Percentiles rank a stretch among this genome's conserved stretches.
Evolutionary conservation across 2,113 vertebrate species (phyloP).

Genomic region (Clarias gariepinus): DNA sequence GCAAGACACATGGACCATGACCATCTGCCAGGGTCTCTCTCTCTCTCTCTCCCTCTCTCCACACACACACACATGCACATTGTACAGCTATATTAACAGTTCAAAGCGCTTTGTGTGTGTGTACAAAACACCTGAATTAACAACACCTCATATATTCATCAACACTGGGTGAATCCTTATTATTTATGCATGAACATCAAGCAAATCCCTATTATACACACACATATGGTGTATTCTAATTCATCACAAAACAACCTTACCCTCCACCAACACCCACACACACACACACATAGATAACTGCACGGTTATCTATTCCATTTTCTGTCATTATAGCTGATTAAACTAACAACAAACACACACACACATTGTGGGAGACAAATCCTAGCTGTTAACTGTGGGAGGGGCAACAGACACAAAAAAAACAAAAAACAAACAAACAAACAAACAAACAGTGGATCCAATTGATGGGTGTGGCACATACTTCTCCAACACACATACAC

Average conservation of each 20-base stretch:
- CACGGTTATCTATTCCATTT: not conserved
- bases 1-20: conserved; percentile 65
- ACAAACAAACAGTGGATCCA: not conserved
- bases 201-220: not conserved
- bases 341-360: conserved; percentile 1
- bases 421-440: too few relatives aligned
- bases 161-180: not conserved
- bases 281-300: not conserved
- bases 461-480: conserved; percentile 13
- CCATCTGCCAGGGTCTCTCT: conserved; percentile 65
- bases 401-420: not conserved
- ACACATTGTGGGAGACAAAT: not conserved
- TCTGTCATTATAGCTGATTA: not conserved
- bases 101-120: not conserved
- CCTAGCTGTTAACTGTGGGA: not conserved
- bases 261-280: not conserved
- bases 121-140: not conserved
- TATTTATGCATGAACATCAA: not conserved
- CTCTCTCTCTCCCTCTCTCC: not conserved
- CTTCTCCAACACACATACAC: conserved; percentile 61
- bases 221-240: not conserved
- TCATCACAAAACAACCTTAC: not conserved
- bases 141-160: not conserved
- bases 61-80: not conserved
- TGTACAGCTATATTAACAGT: not conserved